Base-by-base conservation (phyloP, 2,797 vertebrate species). In the Microhierax caerulescens region DNA sequence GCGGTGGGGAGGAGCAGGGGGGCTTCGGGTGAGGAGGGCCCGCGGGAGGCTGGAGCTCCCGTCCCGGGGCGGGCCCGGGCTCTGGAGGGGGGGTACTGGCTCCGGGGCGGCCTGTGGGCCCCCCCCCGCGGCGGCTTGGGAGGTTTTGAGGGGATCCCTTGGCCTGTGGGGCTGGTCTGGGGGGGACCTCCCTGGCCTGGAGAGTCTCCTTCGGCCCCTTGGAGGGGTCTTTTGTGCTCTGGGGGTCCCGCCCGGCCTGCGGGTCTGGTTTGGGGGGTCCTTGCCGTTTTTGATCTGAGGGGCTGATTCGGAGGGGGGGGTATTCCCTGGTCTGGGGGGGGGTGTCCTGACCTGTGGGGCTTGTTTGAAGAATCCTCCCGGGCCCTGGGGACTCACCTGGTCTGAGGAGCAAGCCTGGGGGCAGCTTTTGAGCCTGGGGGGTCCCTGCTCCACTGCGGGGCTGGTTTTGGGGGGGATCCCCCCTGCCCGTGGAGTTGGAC, bases 1-100 rank as follows among this genome's bases (percentile, higher is more conserved):
- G 88, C 89, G 95, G 87, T 8, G 45, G 89, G 95, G 82, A 79
- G 67, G 79, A 76, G 80, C 64, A 34, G 82, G 74, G 63, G 36
- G 22, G 70, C 39, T 91, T n/a, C 39, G 60, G 80, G 88, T 48
- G 76, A 92, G 95, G 80, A 74, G 67, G 83, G 39, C 39, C 39
- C 39, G 39, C 39, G 69, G 37, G 56, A 63, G 34, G 47, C 17
- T 7, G 56, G 7, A 79, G 56, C 82, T 23, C 50, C 74, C 69
- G 70, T 60, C 82, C 60, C n/a, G 51, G 78, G 37, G 39, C 39
- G 39, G 39, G 39, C 39, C 39, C 39, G 39, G 39, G 39, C 39
- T 39, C 39, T 39, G 65, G 25, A 3, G 11, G n/a, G 73, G 54
- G 23, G 28, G 59, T 23, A 14, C 16, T 21, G 57, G 45, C 27